Conservation (phyloP, 2,797 vertebrate genomes). For the Poecile montanus region DNA sequence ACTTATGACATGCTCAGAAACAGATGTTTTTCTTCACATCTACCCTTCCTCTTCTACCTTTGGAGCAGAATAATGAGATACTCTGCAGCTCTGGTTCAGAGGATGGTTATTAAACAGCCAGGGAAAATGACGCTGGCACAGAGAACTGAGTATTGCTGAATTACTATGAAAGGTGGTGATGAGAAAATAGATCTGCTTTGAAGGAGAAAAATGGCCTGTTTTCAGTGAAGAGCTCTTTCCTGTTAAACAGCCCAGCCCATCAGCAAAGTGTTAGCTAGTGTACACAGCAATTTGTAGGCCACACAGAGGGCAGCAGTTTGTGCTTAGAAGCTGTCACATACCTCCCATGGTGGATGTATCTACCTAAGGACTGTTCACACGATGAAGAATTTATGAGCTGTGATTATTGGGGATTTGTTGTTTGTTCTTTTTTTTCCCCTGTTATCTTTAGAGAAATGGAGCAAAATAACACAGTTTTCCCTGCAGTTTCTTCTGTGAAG, state of each 20-base stretch:
- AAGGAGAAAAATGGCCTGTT: conserved; percentile 42
- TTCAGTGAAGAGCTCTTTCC: conserved; percentile 39
- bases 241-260: conserved; percentile 32
- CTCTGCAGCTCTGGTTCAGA: conserved; percentile 14
- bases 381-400: conserved; percentile 27
- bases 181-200: conserved; percentile 54
- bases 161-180: conserved; percentile 25
- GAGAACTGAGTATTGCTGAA: conserved; percentile 31
- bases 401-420: conserved; percentile 25
- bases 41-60: conserved; percentile 29
- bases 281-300: conserved; percentile 35
- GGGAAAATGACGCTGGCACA: conserved; percentile 38
- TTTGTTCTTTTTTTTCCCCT: neutral
- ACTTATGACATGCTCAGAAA: conserved; percentile 39
- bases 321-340: conserved; percentile 27
- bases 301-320: conserved; percentile 9
- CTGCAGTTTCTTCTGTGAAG: neutral
- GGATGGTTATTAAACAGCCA: conserved; percentile 57
- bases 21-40: conserved; percentile 39
- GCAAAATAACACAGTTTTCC: neutral
- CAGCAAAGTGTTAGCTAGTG: neutral
- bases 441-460: neutral
- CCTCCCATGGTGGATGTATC: neutral
- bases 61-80: conserved; percentile 57
- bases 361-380: neutral